A percentile compares a stretch with the other conserved stretches of the same genome.
These are phyloP conservation scores for Odobenus rosmarus DNA, from an alignment of 2,113 vertebrate species.

Conservation along the genomic window DNA sequence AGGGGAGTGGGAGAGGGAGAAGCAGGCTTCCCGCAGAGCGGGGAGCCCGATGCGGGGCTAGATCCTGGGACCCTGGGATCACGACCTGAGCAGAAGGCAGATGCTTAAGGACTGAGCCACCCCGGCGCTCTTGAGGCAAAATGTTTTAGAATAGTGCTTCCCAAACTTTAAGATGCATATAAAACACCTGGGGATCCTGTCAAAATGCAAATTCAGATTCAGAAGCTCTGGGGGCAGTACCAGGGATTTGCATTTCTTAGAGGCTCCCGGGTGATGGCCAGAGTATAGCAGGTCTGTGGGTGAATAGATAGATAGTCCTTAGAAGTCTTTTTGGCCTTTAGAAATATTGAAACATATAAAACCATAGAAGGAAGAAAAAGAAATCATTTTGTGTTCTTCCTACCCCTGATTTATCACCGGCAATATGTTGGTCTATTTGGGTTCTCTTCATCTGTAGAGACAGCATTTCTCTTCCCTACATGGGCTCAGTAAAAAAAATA, in stretches of 20 bases:
- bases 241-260: background rate
- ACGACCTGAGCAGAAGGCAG: too few relatives aligned
- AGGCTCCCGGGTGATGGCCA: accelerated
- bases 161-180: background rate
- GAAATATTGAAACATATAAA: background rate
- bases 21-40: too few relatives aligned
- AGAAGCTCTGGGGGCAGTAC: too few relatives aligned
- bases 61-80: too few relatives aligned
- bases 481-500: accelerated
- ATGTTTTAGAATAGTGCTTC: background rate
- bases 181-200: background rate
- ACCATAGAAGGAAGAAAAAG: background rate
- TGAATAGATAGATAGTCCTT: accelerated
- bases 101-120: too few relatives aligned
- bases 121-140: background rate
- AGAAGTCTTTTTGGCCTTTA: background rate
- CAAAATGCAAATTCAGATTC: background rate
- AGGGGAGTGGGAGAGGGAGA: too few relatives aligned
- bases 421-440: too few relatives aligned
- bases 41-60: too few relatives aligned
- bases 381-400: background rate
- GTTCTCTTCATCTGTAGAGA: background rate
- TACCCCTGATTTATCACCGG: background rate
- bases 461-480: background rate
- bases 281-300: background rate